Percentiles rank a stretch among this genome's conserved stretches.
Conservation (phyloP, 2,113 vertebrate species). For the Caracal caracal region DNA sequence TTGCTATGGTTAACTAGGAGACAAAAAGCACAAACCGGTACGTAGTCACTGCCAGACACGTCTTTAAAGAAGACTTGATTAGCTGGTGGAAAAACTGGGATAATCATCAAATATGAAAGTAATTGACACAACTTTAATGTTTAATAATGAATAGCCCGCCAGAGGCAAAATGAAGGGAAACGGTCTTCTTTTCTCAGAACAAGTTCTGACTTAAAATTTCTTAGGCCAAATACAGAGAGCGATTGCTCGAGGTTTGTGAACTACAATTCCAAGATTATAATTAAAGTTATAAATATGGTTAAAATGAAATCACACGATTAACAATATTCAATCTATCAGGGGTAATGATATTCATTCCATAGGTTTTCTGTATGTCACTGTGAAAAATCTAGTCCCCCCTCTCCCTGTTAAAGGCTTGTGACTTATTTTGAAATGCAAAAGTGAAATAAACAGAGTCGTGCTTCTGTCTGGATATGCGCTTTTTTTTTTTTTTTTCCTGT, state of each 20-base stretch:
- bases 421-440: conserved; percentile 63
- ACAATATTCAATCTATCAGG: conserved; percentile 6
- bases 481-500: conserved; percentile 9
- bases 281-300: conserved; percentile 74
- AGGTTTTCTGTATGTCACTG: conserved; percentile 34
- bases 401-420: conserved; percentile 57
- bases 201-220: conserved; percentile 71
- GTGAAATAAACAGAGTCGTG: conserved; percentile 53
- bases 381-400: conserved; percentile 61
- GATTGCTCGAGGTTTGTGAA: conserved; percentile 48
- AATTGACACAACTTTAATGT: conserved; percentile 85
- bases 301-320: conserved; percentile 41
- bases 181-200: conserved; percentile 63
- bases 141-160: conserved; percentile 83
- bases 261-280: conserved; percentile 9
- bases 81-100: conserved; percentile 78
- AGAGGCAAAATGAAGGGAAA: conserved; percentile 78
- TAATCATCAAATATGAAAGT: conserved; percentile 83
- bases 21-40: conserved; percentile 78
- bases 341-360: conserved; percentile 37
- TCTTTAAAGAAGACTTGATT: conserved; percentile 79
- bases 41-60: conserved; percentile 67
- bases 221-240: conserved; percentile 55
- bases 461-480: not conserved
- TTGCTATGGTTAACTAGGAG: conserved; percentile 76